Evolutionary conservation across 2,888 invertebrate species (phyloP).

Genomic region (Oasisia sp.): DNA sequence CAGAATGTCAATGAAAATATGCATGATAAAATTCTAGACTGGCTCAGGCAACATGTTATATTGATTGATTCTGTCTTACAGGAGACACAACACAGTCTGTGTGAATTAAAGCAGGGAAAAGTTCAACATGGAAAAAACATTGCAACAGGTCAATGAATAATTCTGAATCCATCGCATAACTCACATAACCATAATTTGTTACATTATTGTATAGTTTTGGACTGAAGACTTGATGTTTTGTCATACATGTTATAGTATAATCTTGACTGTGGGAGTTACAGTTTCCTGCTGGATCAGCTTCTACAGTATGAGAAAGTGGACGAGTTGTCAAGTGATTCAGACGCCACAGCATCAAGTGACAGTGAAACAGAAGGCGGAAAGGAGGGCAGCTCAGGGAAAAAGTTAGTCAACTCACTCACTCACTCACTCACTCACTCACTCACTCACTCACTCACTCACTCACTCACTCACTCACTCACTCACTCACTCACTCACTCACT

Average conservation of each 20-base stretch:
- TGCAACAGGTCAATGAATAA: neutral
- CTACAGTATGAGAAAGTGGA: conserved; percentile 87
- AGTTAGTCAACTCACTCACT: conserved; percentile 38
- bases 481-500: too few species aligned
- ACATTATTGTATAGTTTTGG: neutral
- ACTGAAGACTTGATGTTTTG: neutral
- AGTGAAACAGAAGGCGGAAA: conserved; percentile 54
- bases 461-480: too few species aligned
- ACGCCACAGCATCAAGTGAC: conserved; percentile 77
- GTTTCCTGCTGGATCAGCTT: conserved; percentile 88
- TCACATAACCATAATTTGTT: conserved; percentile 9
- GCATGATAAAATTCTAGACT: too few species aligned
- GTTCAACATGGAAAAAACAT: neutral
- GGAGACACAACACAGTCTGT: neutral
- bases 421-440: too few species aligned
- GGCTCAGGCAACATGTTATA: too few species aligned
- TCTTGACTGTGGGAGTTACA: conserved; percentile 40
- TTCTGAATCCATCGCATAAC: too few species aligned
- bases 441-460: too few species aligned
- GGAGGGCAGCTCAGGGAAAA: conserved; percentile 50
- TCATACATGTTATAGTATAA: neutral
- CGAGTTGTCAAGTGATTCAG: conserved; percentile 81
- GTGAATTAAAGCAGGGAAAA: neutral
- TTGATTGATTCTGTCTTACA: too few species aligned
- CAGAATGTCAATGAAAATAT: too few species aligned